A percentile compares a stretch with the other conserved stretches of the same genome.
These are phyloP conservation scores for Thaleichthys pacificus DNA, from an alignment of 2,797 vertebrate species.

Conservation along the genomic window DNA sequence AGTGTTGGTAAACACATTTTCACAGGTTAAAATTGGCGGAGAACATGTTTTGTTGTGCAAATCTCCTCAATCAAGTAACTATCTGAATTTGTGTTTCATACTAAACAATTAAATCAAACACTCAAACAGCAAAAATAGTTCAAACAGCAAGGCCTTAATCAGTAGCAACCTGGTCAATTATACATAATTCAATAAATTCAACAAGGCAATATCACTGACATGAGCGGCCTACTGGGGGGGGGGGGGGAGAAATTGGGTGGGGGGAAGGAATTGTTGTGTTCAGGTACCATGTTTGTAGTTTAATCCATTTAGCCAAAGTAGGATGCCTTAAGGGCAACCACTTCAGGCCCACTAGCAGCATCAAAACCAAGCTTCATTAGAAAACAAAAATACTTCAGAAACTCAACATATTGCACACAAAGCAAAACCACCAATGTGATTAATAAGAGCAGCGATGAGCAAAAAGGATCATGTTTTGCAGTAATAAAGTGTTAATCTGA, in stretches of 20 bases:
- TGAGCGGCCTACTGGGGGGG: constrained; percentile 30
- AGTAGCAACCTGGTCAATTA: constrained; percentile 47
- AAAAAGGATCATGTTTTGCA: constrained; percentile 41
- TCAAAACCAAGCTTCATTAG: constrained; percentile 42
- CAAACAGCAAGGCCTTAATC: constrained; percentile 26
- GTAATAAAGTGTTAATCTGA: constrained; percentile 52
- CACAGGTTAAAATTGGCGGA: constrained; percentile 41
- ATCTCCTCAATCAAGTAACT: constrained; percentile 60
- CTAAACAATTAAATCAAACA: constrained; percentile 17
- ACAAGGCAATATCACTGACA: constrained; percentile 63
- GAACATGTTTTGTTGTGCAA: constrained; percentile 63
- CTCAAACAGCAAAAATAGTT: constrained; percentile 7
- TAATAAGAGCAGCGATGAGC: constrained; percentile 48
- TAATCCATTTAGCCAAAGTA: constrained; percentile 16
- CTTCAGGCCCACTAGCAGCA: constrained; percentile 64
- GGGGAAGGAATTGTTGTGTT: constrained; percentile 26
- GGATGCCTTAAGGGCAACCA: constrained; percentile 39
- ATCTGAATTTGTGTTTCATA: constrained; percentile 48
- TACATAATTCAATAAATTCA: constrained; percentile 42
- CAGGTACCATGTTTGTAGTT: constrained; percentile 41
- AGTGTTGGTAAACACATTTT: constrained; percentile 43
- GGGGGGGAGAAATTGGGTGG: constrained; percentile 27
- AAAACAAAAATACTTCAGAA: constrained; percentile 51
- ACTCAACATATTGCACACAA: constrained; percentile 54
- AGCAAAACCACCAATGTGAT: constrained; percentile 49